phyloP scores from a whole-genome alignment of 2,113 vertebrate species.

The Eulemur rufifrons region DNA sequence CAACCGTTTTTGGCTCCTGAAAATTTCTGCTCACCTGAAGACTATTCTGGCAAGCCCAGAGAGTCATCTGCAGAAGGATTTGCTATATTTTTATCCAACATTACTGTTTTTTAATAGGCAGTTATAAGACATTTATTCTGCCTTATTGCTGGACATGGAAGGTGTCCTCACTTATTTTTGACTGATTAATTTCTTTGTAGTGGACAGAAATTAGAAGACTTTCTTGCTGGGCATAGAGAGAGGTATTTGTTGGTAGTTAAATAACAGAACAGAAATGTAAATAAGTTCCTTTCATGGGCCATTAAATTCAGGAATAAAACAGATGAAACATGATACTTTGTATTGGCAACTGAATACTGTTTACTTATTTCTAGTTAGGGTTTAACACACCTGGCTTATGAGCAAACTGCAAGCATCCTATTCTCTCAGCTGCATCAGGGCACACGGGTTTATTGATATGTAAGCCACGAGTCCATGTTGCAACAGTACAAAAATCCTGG shows the following conservation, averaged over 20 bases:
- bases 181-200: conserved; percentile 13
- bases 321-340: conserved; percentile 38
- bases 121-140: neutral
- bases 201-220: neutral
- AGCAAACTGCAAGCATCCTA: neutral
- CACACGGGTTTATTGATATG: neutral
- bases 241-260: conserved; percentile 46
- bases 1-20: neutral
- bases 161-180: neutral
- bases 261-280: conserved; percentile 53
- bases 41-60: neutral
- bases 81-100: neutral
- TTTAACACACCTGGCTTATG: conserved; percentile 23
- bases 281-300: conserved; percentile 32
- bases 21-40: neutral
- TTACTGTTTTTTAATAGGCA: neutral
- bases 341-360: conserved; percentile 6
- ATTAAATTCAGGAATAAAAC: conserved; percentile 56
- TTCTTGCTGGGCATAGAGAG: neutral
- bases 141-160: neutral
- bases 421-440: neutral
- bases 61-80: neutral
- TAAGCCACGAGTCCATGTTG: neutral
- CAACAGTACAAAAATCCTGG: neutral
- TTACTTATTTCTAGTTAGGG: conserved; percentile 33